These are phyloP conservation scores for Microcebus jonahi DNA, from an alignment of 2,113 vertebrate genomes.

Conservation along the genomic window DNA sequence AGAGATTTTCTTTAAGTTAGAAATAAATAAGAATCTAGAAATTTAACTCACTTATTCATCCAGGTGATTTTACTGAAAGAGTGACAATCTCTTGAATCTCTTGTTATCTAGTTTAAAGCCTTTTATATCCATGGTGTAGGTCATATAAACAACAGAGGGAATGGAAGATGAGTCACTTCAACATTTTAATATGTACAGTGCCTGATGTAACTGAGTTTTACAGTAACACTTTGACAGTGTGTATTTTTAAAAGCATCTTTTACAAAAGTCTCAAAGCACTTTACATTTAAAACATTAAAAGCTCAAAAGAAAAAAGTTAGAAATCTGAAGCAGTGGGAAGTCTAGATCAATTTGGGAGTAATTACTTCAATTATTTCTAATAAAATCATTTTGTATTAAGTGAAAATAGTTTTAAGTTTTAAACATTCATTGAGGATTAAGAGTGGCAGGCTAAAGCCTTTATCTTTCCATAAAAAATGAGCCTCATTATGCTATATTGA, in stretches of 20 bases:
- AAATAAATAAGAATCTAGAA: conserved; percentile 23
- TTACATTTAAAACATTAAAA: conserved; percentile 73
- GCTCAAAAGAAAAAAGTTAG: conserved; percentile 70
- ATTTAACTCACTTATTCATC: conserved; percentile 39
- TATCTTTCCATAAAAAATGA: conserved; percentile 66
- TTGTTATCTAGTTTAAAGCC: conserved; percentile 22
- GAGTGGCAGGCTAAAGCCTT: conserved; percentile 69
- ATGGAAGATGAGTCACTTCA: conserved; percentile 52
- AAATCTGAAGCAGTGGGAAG: conserved; percentile 71
- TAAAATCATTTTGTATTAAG: conserved; percentile 80
- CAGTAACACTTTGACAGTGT: conserved; percentile 76
- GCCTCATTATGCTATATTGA: conserved; percentile 64
- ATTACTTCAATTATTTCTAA: conserved; percentile 83
- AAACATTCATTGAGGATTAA: conserved; percentile 74
- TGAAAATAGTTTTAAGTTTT: conserved; percentile 79
- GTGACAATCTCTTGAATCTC: background rate
- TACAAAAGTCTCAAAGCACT: conserved; percentile 69
- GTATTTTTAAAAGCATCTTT: conserved; percentile 76
- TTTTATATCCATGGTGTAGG: background rate
- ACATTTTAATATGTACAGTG: conserved; percentile 65
- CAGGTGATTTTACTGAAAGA: conserved; percentile 26
- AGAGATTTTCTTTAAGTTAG: background rate
- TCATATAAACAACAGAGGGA: conserved; percentile 32
- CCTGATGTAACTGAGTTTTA: conserved; percentile 79
- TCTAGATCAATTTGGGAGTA: conserved; percentile 76